These are phyloP conservation scores for Anarhynchus alexandrinus DNA, from an alignment of 2,113 vertebrate genomes.

Conservation along the genomic window DNA sequence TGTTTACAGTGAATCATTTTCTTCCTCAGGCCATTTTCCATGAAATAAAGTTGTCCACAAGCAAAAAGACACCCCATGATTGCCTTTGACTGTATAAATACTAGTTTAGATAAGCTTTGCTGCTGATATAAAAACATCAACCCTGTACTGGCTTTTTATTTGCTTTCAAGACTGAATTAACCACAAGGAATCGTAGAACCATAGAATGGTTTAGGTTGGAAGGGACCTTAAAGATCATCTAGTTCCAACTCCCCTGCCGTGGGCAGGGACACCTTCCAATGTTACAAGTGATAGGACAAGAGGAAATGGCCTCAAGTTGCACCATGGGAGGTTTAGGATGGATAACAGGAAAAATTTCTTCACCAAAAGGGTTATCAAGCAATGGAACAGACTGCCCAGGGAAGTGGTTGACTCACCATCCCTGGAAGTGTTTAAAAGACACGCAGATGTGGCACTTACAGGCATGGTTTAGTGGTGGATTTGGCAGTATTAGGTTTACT, in stretches of 20 bases:
- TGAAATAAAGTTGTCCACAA: neutral
- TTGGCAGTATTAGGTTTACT: neutral
- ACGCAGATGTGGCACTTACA: neutral
- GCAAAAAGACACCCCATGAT: neutral
- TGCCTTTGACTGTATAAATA: neutral
- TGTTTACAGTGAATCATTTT: neutral
- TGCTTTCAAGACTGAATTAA: neutral
- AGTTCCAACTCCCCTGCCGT: neutral
- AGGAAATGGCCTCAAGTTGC: neutral
- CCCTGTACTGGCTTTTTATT: neutral
- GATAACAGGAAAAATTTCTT: neutral
- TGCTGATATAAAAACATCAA: neutral
- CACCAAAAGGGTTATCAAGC: neutral
- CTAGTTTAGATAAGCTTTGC: neutral
- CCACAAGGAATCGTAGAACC: neutral
- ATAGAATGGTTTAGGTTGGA: neutral
- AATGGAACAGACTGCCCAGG: neutral
- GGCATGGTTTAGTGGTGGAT: neutral
- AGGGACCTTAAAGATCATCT: neutral
- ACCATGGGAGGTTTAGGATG: neutral
- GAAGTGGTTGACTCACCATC: neutral
- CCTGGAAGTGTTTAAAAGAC: neutral
- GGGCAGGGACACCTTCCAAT: neutral
- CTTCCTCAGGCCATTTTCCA: neutral
- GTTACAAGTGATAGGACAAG: neutral